These are phyloP conservation scores for Neelides sp. DNA, from an alignment of 1,140 invertebrate species.

Conservation along the genomic window DNA sequence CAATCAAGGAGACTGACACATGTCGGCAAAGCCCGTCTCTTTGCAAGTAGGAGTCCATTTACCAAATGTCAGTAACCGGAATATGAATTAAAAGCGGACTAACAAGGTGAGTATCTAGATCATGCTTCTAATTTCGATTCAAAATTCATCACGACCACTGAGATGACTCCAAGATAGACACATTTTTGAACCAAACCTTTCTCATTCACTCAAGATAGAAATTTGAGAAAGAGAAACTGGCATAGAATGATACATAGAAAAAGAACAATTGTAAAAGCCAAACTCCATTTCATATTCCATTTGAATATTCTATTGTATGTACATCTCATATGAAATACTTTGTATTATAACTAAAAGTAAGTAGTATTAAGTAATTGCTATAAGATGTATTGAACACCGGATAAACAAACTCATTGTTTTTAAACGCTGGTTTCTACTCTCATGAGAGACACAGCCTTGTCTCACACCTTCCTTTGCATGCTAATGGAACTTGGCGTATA, in stretches of 20 bases:
- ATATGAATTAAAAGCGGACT: conserved; percentile 7
- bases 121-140: conserved; percentile 3
- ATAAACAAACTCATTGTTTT: too few relatives aligned
- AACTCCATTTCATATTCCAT: background rate
- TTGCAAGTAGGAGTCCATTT: conserved; percentile 1
- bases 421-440: too few relatives aligned
- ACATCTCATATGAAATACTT: background rate
- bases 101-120: conserved; percentile 12
- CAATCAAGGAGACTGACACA: conserved; percentile 13
- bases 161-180: background rate
- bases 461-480: background rate
- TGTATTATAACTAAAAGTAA: too few relatives aligned
- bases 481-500: conserved; percentile 3
- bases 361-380: too few relatives aligned
- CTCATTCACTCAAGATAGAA: too few relatives aligned
- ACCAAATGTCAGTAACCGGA: conserved; percentile 5
- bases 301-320: background rate
- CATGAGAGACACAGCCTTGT: too few relatives aligned
- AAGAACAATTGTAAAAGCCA: too few relatives aligned
- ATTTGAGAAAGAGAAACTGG: too few relatives aligned
- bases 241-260: too few relatives aligned
- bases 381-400: too few relatives aligned
- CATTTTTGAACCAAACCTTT: conserved; percentile 5
- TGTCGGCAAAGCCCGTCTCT: conserved; percentile 11
- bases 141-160: conserved; percentile 1